phyloP scores from a whole-genome alignment of 2,888 invertebrate species.

The Coecobrya sp. region DNA sequence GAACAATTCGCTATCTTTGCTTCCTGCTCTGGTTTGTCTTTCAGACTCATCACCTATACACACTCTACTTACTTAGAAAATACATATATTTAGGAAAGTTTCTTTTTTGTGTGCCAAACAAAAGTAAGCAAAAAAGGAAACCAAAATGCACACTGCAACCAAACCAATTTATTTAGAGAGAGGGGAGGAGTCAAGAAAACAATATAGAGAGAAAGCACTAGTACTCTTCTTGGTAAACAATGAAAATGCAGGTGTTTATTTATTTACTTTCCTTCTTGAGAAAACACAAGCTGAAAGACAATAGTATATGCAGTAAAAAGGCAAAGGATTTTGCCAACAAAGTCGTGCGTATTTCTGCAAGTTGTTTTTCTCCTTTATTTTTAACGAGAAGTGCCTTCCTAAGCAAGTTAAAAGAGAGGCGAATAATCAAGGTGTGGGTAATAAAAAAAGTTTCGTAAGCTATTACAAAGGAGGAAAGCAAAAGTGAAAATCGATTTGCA shows the following conservation, averaged over 20 bases:
- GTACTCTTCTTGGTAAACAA: conserved; percentile 43
- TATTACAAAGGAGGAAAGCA: background rate
- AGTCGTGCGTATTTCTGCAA: background rate
- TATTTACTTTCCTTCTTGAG: conserved; percentile 39
- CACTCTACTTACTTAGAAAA: background rate
- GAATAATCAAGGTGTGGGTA: background rate
- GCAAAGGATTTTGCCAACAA: background rate
- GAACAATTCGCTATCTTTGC: background rate
- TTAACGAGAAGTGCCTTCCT: too few relatives aligned
- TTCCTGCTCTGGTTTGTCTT: conserved; percentile 7
- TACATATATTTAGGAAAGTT: background rate
- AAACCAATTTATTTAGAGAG: conserved; percentile 40
- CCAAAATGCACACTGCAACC: conserved; percentile 2
- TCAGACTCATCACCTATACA: background rate
- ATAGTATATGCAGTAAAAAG: background rate
- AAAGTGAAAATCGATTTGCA: conserved; percentile 45
- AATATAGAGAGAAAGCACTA: background rate
- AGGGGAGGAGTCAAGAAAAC: background rate
- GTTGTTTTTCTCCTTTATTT: background rate
- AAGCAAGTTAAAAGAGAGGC: too few relatives aligned
- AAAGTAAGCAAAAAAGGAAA: conserved; percentile 7
- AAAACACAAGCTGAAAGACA: background rate
- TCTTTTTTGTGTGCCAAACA: conserved; percentile 8
- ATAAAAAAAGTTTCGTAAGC: background rate
- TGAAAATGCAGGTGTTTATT: conserved; percentile 60